Base-by-base conservation (phyloP, 2,888 invertebrate species). In the Hirudinaria manillensis region DNA sequence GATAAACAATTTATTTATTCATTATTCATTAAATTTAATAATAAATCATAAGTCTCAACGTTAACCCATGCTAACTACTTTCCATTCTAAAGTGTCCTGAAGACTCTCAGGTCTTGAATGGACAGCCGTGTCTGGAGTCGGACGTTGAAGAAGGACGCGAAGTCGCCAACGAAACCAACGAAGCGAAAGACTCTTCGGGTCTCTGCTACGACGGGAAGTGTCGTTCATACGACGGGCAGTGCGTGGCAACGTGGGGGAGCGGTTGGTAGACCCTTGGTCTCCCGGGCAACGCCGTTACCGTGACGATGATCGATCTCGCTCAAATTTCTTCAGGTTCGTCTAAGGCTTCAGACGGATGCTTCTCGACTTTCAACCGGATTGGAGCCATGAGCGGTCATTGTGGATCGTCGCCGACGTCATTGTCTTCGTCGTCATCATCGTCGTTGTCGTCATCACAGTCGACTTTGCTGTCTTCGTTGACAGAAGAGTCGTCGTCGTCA, bases 361-460 rank as follows among this genome's bases (percentile, higher is more conserved):
- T 27, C 29, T 61, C 61, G 13, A 61, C 61, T 1, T 61, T 68
- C 68, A 68, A 68, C 36, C 21, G 16, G 36, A 36, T 68, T 10
- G 68, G 68, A 6, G 36, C 32, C 16, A 32, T 34, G 21, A 36
- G 32, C 36, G 68, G 68, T 10, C 68, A 68, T 13, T 68, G 68
- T 19, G 68, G 68, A 34, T 32, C 32, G 27, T 36, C 36, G 13
- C n/a, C 36, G 36, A 34, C 27, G 21, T 68, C 68, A 6, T 32
- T 27, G 13, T 34, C 34, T 10, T 68, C 68, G 21, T 68, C 68
- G 21, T 68, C 68, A 29, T 32, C 68, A n/a, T 68, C 61, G n/a
- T 21, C 29, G 27, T 29, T 68, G 36, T 29, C 36, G 21, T n/a
- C 29, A n/a, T 34, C 36, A 36, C 21, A 29, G n/a, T 32, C 68